Evolutionary conservation across 2,888 invertebrate species (phyloP), one percentile per base, ranked within the genome.

Genomic region (Elegia similella): DNA sequence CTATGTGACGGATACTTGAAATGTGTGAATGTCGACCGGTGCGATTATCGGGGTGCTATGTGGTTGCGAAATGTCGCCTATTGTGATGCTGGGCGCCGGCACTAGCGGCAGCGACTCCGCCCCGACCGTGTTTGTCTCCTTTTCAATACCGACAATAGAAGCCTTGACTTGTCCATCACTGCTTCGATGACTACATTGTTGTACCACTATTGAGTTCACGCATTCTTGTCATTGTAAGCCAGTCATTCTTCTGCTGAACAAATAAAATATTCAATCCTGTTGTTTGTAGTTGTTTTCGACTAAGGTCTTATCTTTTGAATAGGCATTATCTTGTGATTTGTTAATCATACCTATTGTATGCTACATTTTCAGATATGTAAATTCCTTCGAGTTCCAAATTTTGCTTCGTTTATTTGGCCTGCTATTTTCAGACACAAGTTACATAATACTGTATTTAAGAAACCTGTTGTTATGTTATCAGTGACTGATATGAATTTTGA

Each of bases 141-240:
- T 56, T 48, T 50, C 56, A 56, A 56, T 54, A 53, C 50, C 38
- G 52, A 56, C 46, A 42, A 23, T 56, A 67, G 69, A 59, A 73
- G 71, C 88, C 88, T 86, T 87, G 82, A 85, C 62, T 65, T 78
- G 84, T 84, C 84, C 73, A 72, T 82, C 80, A 80, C 62, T 64
- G 59, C 43, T 68, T 63, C 68, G 69, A 79, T 77, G 73, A 78
- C 75, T 68, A 72, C 70, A 72, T 73, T 73, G 72, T 73, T 70
- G 62, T 60, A 48, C 56, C 52, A 55, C 69, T 64, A 70, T 70
- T 65, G 65, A 64, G 63, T 69, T 62, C 66, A 60, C 60, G 59
- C 73, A 76, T 76, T 74, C 72, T 69, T 67, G 60, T 56, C 66
- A 67, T 67, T 69, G 66, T 56, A 61, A 56, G 46, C 55, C 54